phyloP scores from a whole-genome alignment of 2,797 vertebrate species.

The Myotis findleyi region DNA sequence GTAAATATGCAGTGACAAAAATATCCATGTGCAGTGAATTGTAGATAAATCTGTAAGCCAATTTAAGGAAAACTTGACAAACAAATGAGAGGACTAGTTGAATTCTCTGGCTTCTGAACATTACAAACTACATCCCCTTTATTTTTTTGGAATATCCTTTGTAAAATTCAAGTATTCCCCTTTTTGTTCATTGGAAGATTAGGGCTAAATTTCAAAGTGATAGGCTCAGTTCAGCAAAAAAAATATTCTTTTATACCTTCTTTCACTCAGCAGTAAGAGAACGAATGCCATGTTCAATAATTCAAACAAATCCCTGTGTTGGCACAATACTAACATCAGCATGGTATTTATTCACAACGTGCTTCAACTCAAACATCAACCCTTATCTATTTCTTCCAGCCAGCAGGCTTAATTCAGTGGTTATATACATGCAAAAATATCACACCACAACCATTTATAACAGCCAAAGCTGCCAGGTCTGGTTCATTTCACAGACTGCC shows the following conservation, averaged over 20 bases:
- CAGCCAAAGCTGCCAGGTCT: neutral
- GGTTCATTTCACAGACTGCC: neutral
- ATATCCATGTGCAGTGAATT: conserved; percentile 77
- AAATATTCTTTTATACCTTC: neutral
- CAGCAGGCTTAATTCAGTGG: neutral
- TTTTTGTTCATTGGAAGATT: neutral
- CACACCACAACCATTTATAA: neutral
- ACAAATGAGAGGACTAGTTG: conserved; percentile 30
- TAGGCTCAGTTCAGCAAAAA: neutral
- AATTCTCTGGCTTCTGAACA: conserved; percentile 56
- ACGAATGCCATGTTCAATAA: conserved; percentile 27
- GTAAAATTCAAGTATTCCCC: neutral
- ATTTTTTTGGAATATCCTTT: neutral
- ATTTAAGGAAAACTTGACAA: conserved; percentile 69
- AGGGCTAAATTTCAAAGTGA: conserved; percentile 28
- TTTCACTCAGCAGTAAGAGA: conserved; percentile 31
- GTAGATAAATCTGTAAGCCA: conserved; percentile 79
- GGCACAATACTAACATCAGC: neutral
- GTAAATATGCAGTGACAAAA: conserved; percentile 82
- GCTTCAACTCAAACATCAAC: neutral
- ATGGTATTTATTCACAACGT: neutral
- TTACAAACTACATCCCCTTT: conserved; percentile 22
- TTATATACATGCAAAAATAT: neutral
- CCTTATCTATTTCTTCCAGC: neutral
- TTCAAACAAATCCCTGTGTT: conserved; percentile 13